A percentile compares a stretch with the other conserved stretches of the same genome.
phyloP scores from a whole-genome alignment of 1,140 invertebrate genomes.

The Ceratitis capitata region DNA sequence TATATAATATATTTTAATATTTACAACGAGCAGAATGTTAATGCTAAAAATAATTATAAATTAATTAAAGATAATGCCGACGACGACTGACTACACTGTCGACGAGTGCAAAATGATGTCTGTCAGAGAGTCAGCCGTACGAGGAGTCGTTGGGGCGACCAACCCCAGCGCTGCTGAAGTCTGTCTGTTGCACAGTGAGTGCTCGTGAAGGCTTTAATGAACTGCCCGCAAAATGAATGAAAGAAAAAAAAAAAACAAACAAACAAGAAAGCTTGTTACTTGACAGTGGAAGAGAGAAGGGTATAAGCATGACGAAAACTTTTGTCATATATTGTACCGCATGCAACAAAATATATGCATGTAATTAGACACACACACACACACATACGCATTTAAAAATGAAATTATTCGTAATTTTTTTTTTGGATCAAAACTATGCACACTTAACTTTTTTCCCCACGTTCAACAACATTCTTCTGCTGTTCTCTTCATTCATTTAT shows the following conservation, averaged over 20 bases:
- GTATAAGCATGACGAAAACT: neutral
- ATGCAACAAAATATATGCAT: too few species aligned
- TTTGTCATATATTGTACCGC: neutral
- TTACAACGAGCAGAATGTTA: slow-evolving; percentile 15
- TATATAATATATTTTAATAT: neutral
- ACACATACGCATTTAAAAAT: neutral
- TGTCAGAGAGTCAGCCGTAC: neutral
- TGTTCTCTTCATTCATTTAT: neutral
- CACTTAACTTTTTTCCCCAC: neutral
- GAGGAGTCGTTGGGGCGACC: neutral
- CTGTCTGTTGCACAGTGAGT: neutral
- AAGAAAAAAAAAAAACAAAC: neutral
- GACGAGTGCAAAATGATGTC: neutral
- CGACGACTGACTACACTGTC: too few species aligned
- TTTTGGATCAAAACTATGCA: neutral
- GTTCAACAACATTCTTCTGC: neutral
- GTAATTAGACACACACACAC: neutral
- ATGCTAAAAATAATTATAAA: slow-evolving; percentile 31
- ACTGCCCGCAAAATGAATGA: neutral
- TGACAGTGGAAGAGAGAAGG: neutral
- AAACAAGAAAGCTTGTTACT: neutral
- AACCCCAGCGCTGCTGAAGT: neutral
- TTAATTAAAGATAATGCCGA: slow-evolving; percentile 34
- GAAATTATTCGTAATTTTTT: neutral
- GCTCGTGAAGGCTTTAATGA: neutral